A percentile compares a stretch with the other conserved stretches of the same genome.
phyloP scores from a whole-genome alignment of 1,140 invertebrate genomes.

The Cyclargus thomasi region DNA sequence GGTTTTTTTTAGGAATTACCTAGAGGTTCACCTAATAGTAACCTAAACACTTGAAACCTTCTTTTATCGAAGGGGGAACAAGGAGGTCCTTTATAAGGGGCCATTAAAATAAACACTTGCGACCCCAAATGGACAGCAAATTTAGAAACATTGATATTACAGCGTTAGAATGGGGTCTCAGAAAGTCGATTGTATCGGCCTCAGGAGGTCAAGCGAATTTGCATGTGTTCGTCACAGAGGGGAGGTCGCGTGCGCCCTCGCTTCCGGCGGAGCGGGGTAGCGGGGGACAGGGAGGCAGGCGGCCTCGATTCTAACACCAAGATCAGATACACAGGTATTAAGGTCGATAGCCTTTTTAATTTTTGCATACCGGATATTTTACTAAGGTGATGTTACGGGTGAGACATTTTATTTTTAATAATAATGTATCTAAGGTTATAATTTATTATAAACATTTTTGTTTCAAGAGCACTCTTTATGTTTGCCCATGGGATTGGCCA shows the following conservation, averaged over 20 bases:
- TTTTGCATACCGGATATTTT: background rate
- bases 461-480: too few relatives aligned
- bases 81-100: too few relatives aligned
- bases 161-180: conserved; percentile 7
- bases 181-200: conserved; percentile 15
- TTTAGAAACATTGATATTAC: background rate
- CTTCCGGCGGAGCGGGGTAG: conserved; percentile 46
- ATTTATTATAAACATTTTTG: too few relatives aligned
- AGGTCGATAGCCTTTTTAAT: conserved; percentile 2
- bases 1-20: too few relatives aligned
- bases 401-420: too few relatives aligned
- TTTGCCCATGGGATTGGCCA: too few relatives aligned
- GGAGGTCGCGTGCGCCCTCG: conserved; percentile 49
- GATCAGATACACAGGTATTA: conserved; percentile 46
- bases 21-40: too few relatives aligned
- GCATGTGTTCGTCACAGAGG: conserved; percentile 69
- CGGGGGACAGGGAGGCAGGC: conserved; percentile 26
- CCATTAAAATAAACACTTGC: background rate
- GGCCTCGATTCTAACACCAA: conserved; percentile 54
- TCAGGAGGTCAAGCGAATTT: conserved; percentile 49
- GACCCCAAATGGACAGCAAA: background rate
- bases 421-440: too few relatives aligned
- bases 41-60: too few relatives aligned
- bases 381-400: too few relatives aligned
- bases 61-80: too few relatives aligned